Evolutionary conservation across 2,888 invertebrate species (phyloP).

Genomic region (Cheilosia vernalis): DNA sequence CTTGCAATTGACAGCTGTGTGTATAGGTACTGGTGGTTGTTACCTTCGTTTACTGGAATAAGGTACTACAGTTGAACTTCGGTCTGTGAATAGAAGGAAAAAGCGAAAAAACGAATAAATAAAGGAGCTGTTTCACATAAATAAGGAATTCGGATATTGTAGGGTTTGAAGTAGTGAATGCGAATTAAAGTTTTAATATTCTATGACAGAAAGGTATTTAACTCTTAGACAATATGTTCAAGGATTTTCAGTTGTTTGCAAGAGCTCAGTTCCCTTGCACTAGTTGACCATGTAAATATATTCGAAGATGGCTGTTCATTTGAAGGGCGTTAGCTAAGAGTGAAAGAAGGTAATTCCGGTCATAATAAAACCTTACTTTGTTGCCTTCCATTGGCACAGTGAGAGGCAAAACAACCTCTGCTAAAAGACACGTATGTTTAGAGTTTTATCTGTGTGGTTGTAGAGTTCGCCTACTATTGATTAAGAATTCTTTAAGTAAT

Average conservation of each 20-base stretch:
- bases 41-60: conserved; percentile 14
- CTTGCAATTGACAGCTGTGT: conserved; percentile 31
- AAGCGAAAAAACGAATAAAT: conserved; percentile 3
- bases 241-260: neutral
- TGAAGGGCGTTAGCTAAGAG: no score
- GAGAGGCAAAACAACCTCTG: no score
- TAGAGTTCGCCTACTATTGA: no score
- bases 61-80: conserved; percentile 33
- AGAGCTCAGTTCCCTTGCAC: no score
- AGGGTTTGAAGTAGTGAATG: conserved; percentile 11
- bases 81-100: conserved; percentile 44
- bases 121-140: conserved; percentile 11
- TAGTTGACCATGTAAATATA: no score
- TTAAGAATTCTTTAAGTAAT: no score
- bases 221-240: neutral
- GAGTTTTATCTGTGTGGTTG: no score
- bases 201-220: neutral
- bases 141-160: conserved; percentile 13
- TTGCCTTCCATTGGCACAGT: no score
- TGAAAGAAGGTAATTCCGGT: no score
- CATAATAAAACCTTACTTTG: no score
- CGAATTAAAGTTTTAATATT: conserved; percentile 43
- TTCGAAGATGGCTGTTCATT: no score
- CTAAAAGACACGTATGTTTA: no score
- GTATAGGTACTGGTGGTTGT: neutral